Percentiles rank a stretch among this genome's conserved stretches.
Evolutionary conservation across 2,113 vertebrate genomes (phyloP).

Genomic region (Laticauda laticaudata): DNA sequence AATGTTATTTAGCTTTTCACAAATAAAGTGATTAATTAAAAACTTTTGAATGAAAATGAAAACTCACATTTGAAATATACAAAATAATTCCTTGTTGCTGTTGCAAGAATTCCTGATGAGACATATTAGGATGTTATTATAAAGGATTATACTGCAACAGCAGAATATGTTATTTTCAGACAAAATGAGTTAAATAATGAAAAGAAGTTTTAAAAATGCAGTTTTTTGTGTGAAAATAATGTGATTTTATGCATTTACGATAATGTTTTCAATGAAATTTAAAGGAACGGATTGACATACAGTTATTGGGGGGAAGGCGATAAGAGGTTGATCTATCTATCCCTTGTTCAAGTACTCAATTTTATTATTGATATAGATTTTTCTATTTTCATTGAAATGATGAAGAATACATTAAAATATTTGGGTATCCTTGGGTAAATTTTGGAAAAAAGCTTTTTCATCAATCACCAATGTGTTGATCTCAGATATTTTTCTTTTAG

Average conservation of each 20-base stretch:
- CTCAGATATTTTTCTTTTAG: background rate
- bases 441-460: background rate
- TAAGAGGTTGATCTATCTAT: background rate
- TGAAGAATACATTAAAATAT: background rate
- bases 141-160: background rate
- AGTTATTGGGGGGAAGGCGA: background rate
- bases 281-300: background rate
- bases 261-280: background rate
- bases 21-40: background rate
- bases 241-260: background rate
- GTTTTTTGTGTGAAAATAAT: background rate
- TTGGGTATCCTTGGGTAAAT: background rate
- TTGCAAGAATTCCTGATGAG: background rate
- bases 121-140: background rate
- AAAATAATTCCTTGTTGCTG: background rate
- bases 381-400: background rate
- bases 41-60: background rate
- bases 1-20: background rate
- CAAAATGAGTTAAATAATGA: background rate
- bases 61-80: background rate
- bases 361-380: background rate
- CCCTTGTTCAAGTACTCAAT: background rate
- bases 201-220: background rate
- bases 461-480: background rate
- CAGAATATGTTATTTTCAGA: background rate